Evolutionary conservation across 2,888 invertebrate genomes (phyloP), one percentile per base, ranked within the genome.

Genomic region (Rhamphomyia laevipes): DNA sequence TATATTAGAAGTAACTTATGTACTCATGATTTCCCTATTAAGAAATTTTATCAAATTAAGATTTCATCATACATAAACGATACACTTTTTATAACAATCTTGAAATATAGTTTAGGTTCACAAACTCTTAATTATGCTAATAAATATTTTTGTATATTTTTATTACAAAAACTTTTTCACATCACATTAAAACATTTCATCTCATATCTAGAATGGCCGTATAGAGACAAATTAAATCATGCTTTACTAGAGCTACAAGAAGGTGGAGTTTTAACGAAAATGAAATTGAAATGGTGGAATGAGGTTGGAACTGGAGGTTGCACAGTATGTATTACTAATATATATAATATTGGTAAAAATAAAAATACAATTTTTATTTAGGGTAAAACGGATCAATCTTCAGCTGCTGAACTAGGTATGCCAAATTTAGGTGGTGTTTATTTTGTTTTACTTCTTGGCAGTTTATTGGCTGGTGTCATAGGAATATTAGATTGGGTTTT

Each of bases 231-330:
- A 23, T 73, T 93, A 49, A 90, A 86, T 62, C 79, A 84, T 59
- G 88, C 87, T 42, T 80, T 94, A 53, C 73, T 93, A 52, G 82
- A 81, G 63, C 73, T 94, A 49, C 92, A 93, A 73, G 93, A 94
- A 72, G 78, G 78, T 49, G 91, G 92, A 18, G 74, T 77, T 53
- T 75, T 94, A 51, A 81, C 80, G 17, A 75, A 77, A 57, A 75
- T 93, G 72, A 89, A 90, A 71, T 80, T 82, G 50, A 84, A 82
- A 63, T 94, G 93, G 93, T 94, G 93, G 93, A 83, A 85, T 63
- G 84, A 88, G 68, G 83, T 82, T 68, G 74, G 84, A 55, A 86
- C 83, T 15, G 84, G 84, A 35, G 37, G 37, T 10, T 33, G 33
- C n/a, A 18, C 31, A 11, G 33, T 30, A 18, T 11, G 15, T 30